Percentiles rank a stretch among this genome's conserved stretches.
phyloP scores from a whole-genome alignment of 2,888 invertebrate genomes.

The Oxyteleia sp. region DNA sequence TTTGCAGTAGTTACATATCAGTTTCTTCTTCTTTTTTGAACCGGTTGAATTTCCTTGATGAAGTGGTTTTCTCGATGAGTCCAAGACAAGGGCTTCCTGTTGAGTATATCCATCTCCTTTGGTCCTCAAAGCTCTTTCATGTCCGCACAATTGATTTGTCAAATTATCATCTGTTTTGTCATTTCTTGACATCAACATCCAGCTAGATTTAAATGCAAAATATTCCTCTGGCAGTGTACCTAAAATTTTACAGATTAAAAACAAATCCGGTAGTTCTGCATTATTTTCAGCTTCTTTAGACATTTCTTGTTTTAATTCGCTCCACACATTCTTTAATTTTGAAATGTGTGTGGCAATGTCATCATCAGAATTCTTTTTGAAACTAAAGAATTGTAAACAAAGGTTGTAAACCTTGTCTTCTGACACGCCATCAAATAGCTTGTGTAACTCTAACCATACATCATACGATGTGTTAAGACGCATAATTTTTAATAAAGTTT shows the following conservation, averaged over 20 bases:
- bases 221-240: conserved; percentile 46
- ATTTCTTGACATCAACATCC: conserved; percentile 51
- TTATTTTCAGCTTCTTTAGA: not conserved
- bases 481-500: conserved; percentile 20
- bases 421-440: conserved; percentile 17
- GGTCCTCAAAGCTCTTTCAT: conserved; percentile 9
- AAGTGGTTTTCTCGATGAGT: conserved; percentile 15
- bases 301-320: conserved; percentile 18
- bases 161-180: conserved; percentile 35
- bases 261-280: conserved; percentile 29
- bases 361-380: not conserved
- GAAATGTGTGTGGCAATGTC: conserved; percentile 24
- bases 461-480: conserved; percentile 3
- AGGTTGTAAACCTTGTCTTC: conserved; percentile 29
- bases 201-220: conserved; percentile 53
- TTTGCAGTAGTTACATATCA: conserved; percentile 43
- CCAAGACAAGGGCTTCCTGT: conserved; percentile 30
- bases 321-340: conserved; percentile 24
- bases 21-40: conserved; percentile 29
- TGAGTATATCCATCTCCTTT: not conserved
- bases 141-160: conserved; percentile 49
- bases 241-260: conserved; percentile 71
- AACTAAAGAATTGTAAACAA: conserved; percentile 27
- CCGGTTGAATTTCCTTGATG: not conserved
- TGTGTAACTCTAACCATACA: conserved; percentile 14